Evolutionary conservation across 2,888 invertebrate genomes (phyloP), one percentile per base, ranked within the genome.

Genomic region (Danaus chrysippus): DNA sequence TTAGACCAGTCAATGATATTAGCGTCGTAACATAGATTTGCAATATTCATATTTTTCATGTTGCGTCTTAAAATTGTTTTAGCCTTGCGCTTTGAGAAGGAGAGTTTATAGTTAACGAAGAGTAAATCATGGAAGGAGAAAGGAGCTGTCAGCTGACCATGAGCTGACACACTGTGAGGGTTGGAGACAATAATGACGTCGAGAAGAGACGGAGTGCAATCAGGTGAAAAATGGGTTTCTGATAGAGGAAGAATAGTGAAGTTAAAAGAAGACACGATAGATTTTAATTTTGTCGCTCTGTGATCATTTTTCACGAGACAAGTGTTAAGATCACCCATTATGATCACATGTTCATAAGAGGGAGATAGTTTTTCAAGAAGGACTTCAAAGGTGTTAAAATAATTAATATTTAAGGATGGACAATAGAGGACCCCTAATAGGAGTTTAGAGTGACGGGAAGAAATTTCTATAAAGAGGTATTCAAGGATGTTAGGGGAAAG

Each of bases 131-230:
- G 64, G 34, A 62, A 65, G 5, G 64, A 65, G 55, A 59, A 59
- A 17, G 61, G 57, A 1, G 61, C 64, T 11, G 63, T 62, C 1
- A 62, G 53, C 42, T 68, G 68, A 23, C 68, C 68, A 52, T 65
- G 60, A 15, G 59, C 58, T 5, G 56, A 56, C 3, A 65, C 56
- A n/a, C 58, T 59, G 10, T 54, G n/a, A 34, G 41, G 54, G 54
- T 63, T 55, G 9, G 58, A 58, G 10, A 52, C 55, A 11, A 61
- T 41, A 9, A 55, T 58, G 11, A 64, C 55, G 42, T 59, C 61
- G 23, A 68, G 59, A 12, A 62, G n/a, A n/a, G n/a, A n/a, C n/a
- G n/a, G n/a, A n/a, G n/a, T n/a, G n/a, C n/a, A n/a, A n/a, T n/a
- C n/a, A n/a, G n/a, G n/a, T n/a, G n/a, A n/a, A n/a, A n/a, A n/a